phyloP scores from a whole-genome alignment of 1,140 invertebrate genomes.

The Ephestia elutella region DNA sequence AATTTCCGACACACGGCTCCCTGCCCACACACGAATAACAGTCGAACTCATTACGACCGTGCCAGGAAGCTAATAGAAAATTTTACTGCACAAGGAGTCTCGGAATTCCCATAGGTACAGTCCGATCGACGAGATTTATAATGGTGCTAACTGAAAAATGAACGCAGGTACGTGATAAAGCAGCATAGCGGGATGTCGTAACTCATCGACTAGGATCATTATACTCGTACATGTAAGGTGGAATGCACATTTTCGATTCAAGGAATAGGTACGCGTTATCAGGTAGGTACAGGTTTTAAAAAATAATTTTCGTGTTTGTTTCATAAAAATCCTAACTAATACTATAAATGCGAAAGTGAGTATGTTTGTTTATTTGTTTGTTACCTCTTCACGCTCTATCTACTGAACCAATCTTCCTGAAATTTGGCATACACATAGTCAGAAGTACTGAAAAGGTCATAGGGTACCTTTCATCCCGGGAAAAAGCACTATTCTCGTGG shows the following conservation, averaged over 20 bases:
- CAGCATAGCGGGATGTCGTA: background rate
- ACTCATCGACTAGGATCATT: background rate
- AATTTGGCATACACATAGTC: too few species aligned
- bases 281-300: too few species aligned
- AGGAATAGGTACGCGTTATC: too few species aligned
- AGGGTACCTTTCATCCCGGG: too few species aligned
- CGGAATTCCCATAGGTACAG: background rate
- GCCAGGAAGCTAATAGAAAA: background rate
- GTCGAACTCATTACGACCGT: background rate
- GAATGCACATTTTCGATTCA: background rate
- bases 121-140: background rate
- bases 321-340: too few species aligned
- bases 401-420: too few species aligned
- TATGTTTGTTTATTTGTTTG: too few species aligned
- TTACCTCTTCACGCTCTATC: too few species aligned
- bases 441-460: too few species aligned
- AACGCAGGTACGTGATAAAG: background rate
- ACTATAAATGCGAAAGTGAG: too few species aligned
- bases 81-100: background rate
- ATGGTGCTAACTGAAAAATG: slow-evolving; percentile 4
- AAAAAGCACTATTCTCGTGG: too few species aligned
- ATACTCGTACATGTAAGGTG: background rate
- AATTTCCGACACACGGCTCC: background rate
- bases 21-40: background rate
- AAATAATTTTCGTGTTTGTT: too few species aligned